Evolutionary conservation across 2,888 invertebrate genomes (phyloP).

Genomic region (Euzetes globulus): DNA sequence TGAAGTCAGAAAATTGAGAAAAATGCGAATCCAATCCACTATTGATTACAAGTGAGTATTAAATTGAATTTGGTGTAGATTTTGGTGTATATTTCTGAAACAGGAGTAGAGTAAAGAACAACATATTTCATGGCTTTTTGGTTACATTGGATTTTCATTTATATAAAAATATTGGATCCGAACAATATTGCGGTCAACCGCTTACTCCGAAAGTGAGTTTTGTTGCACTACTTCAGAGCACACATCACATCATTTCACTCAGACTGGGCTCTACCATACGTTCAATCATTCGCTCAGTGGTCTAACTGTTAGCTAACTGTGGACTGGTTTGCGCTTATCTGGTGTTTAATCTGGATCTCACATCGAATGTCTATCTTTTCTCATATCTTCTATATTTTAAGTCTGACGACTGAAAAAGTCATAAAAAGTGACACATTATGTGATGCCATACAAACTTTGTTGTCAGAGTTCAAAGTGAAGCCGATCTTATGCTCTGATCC

Average conservation of each 20-base stretch:
- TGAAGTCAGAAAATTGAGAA: background rate
- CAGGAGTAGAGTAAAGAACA: background rate
- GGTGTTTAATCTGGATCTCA: constrained; percentile 16
- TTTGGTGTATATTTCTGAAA: background rate
- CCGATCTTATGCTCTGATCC: constrained; percentile 12
- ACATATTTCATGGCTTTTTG: background rate
- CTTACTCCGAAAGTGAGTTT: background rate
- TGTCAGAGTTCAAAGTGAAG: constrained; percentile 25
- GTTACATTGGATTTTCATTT: background rate
- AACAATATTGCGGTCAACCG: constrained; percentile 25
- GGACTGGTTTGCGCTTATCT: background rate
- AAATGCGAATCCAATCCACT: background rate
- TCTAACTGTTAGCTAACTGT: background rate
- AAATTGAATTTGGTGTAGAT: background rate
- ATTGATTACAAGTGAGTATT: background rate
- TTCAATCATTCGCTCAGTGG: background rate
- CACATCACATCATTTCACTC: constrained; percentile 13
- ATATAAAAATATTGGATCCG: background rate
- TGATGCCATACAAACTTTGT: constrained; percentile 17
- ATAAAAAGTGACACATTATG: constrained; percentile 29
- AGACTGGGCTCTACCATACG: background rate
- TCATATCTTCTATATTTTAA: background rate
- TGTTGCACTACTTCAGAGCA: constrained; percentile 1
- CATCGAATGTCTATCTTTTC: background rate
- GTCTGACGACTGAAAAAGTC: constrained; percentile 5